A percentile compares a stretch with the other conserved stretches of the same genome.
Conservation (phyloP, 2,888 invertebrate species). For the Morpho achilles region DNA sequence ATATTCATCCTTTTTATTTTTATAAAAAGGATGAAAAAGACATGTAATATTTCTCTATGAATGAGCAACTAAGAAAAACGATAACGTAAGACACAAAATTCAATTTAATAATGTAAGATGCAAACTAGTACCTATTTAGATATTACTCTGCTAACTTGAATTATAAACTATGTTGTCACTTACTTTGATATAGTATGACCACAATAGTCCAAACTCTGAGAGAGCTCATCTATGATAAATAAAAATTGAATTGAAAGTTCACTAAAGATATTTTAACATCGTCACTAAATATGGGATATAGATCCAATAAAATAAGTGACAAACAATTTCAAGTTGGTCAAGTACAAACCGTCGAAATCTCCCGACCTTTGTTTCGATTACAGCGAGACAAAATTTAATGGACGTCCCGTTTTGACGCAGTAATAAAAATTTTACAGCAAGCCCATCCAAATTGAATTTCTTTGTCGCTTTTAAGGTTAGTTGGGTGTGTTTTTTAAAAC, state of each 20-base stretch:
- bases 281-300: conserved; percentile 10
- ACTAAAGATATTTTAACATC: conserved; percentile 25
- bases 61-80: no score
- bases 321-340: conserved; percentile 56
- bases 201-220: conserved; percentile 51
- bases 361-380: conserved; percentile 48
- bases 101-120: no score
- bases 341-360: conserved; percentile 6
- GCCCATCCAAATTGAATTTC: conserved; percentile 55
- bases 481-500: conserved; percentile 3
- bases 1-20: no score
- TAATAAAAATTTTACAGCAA: conserved; percentile 64
- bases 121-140: no score
- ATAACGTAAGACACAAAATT: no score
- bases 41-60: no score
- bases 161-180: conserved; percentile 33
- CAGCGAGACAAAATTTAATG: conserved; percentile 60
- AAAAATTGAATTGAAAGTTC: conserved; percentile 27
- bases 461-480: conserved; percentile 24
- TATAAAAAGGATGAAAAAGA: no score
- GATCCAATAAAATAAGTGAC: conserved; percentile 38
- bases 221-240: conserved; percentile 45
- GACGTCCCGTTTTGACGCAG: conserved; percentile 37
- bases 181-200: conserved; percentile 57
- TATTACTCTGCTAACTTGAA: no score